phyloP scores from a whole-genome alignment of 2,113 vertebrate genomes.

The Tor tambroides region DNA sequence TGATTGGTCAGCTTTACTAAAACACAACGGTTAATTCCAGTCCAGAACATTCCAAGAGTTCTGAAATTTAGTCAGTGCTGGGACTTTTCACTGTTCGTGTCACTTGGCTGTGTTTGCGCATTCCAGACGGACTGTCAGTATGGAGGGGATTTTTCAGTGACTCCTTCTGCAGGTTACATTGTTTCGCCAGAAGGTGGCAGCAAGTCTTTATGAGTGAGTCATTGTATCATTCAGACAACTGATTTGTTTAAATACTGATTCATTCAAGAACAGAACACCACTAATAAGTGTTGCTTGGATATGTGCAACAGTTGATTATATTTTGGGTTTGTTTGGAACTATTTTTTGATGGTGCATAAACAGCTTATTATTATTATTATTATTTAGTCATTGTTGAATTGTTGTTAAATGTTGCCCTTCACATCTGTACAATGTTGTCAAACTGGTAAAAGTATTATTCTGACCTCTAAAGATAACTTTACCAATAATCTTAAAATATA shows the following conservation, averaged over 20 bases:
- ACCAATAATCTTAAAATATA: no score
- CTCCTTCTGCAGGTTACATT: not conserved
- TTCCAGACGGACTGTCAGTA: not conserved
- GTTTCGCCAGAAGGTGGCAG: not conserved
- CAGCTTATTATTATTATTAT: no score
- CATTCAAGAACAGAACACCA: not conserved
- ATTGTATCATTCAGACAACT: not conserved
- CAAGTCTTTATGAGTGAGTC: not conserved
- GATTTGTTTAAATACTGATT: not conserved
- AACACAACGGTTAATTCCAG: no score
- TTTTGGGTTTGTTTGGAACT: not conserved
- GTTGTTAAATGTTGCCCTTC: no score
- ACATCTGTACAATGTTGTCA: no score
- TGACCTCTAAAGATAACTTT: no score
- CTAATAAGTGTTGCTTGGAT: not conserved
- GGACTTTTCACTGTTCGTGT: not conserved
- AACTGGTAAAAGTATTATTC: no score
- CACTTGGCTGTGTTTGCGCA: not conserved
- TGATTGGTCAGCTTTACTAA: no score
- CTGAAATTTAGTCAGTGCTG: not conserved
- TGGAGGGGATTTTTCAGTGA: not conserved
- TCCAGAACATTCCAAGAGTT: not conserved
- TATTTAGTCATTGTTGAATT: no score
- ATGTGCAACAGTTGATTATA: not conserved
- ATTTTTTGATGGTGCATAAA: not conserved